Percentiles rank a stretch among this genome's conserved stretches.
phyloP scores from a whole-genome alignment of 1,140 invertebrate genomes.

The Trichonephila inaurata region DNA sequence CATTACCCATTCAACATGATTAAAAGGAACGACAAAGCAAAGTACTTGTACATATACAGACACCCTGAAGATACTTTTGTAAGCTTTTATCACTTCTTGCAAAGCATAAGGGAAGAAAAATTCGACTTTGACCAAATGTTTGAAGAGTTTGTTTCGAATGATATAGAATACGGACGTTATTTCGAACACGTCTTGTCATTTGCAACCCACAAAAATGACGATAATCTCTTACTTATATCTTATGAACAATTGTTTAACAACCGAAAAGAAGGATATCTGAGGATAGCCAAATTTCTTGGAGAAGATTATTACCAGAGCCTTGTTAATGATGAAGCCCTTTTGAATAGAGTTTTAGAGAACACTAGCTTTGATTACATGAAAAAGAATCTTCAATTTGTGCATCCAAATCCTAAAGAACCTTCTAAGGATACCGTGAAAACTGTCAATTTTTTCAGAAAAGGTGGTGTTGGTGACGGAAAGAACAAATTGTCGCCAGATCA shows the following conservation, averaged over 20 bases:
- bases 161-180: not conserved
- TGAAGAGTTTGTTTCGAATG: conserved; percentile 48
- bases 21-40: conserved; percentile 81
- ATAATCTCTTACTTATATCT: not conserved
- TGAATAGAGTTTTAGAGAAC: conserved; percentile 20
- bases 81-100: conserved; percentile 53
- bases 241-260: not conserved
- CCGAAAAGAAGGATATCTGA: not conserved
- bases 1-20: conserved; percentile 88
- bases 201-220: not conserved
- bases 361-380: conserved; percentile 70
- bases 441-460: not conserved
- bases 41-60: conserved; percentile 78
- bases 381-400: not conserved
- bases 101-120: not conserved
- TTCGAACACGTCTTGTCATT: conserved; percentile 39
- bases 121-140: conserved; percentile 68
- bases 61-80: conserved; percentile 47
- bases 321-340: not conserved
- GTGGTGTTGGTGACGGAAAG: conserved; percentile 50
- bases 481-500: conserved; percentile 3
- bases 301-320: conserved; percentile 37
- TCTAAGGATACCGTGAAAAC: no score
- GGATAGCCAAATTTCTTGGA: not conserved
- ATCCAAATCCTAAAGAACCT: not conserved